A percentile compares a stretch with the other conserved stretches of the same genome.
Conservation (phyloP, 2,888 invertebrate genomes). For the Scaptomyza cyrtandrae region DNA sequence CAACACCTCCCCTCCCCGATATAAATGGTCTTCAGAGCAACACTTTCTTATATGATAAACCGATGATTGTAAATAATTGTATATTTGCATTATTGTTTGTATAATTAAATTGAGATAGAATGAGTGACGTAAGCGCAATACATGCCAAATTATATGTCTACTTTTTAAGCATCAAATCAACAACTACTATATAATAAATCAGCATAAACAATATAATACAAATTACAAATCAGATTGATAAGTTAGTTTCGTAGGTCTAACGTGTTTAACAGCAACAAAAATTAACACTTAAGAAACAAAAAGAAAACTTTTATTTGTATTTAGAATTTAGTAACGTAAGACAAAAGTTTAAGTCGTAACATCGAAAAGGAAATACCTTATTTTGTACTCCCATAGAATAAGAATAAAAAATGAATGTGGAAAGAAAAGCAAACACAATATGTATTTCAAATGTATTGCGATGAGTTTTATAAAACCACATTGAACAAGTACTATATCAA, state of each 20-base stretch:
- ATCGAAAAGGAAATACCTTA: constrained; percentile 38
- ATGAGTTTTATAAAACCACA: constrained; percentile 61
- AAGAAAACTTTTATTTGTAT: constrained; percentile 44
- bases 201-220: constrained; percentile 56
- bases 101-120: constrained; percentile 53
- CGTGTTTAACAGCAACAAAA: constrained; percentile 50
- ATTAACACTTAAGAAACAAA: constrained; percentile 26
- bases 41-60: constrained; percentile 27
- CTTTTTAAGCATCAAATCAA: constrained; percentile 66
- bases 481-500: constrained; percentile 47
- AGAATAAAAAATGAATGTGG: constrained; percentile 25
- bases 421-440: not conserved
- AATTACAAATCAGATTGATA: constrained; percentile 60
- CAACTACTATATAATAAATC: constrained; percentile 59
- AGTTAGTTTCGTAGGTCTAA: constrained; percentile 61
- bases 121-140: constrained; percentile 70
- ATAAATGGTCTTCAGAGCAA: constrained; percentile 36
- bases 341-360: constrained; percentile 37
- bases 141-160: constrained; percentile 77
- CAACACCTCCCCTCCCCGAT: not conserved
- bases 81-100: constrained; percentile 53
- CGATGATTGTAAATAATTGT: constrained; percentile 52
- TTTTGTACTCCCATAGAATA: constrained; percentile 75
- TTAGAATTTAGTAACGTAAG: constrained; percentile 47
- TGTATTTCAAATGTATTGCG: constrained; percentile 50